Conservation (phyloP, 2,113 vertebrate species). For the Entelurus aequoreus region DNA sequence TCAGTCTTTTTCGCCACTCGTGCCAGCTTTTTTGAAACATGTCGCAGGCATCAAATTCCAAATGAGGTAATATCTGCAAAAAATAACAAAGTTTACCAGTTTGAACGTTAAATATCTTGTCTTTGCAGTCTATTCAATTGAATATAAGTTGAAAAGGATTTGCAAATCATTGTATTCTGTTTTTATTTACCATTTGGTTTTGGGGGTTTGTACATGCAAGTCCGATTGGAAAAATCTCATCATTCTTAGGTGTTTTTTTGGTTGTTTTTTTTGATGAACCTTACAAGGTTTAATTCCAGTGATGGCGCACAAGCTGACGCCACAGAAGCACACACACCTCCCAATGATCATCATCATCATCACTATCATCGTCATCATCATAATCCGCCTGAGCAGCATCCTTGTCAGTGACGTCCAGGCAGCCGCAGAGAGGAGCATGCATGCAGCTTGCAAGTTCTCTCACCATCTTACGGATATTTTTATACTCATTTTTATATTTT, state of each 20-base stretch:
- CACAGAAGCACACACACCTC: conserved; percentile 33
- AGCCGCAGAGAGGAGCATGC: conserved; percentile 36
- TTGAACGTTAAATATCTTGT: too few species aligned
- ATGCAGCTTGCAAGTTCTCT: conserved; percentile 12
- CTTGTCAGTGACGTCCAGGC: conserved; percentile 52
- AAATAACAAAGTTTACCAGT: too few species aligned
- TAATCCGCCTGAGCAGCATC: conserved; percentile 56
- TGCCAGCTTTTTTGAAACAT: too few species aligned
- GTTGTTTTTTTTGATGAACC: not conserved
- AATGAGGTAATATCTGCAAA: too few species aligned
- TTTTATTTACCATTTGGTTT: too few species aligned
- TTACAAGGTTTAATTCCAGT: conserved; percentile 22
- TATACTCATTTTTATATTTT: conserved; percentile 8
- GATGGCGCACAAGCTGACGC: conserved; percentile 60
- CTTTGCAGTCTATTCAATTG: too few species aligned
- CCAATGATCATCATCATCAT: not conserved
- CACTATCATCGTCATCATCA: conserved; percentile 39
- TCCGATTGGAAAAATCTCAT: not conserved
- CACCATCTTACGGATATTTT: conserved; percentile 19
- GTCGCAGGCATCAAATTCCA: too few species aligned
- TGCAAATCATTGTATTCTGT: too few species aligned
- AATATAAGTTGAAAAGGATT: too few species aligned
- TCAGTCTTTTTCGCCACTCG: too few species aligned
- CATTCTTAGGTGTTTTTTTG: not conserved
- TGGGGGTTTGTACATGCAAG: too few species aligned